These are phyloP conservation scores for Mimachlamys varia DNA, from an alignment of 2,888 invertebrate species.

Conservation along the genomic window DNA sequence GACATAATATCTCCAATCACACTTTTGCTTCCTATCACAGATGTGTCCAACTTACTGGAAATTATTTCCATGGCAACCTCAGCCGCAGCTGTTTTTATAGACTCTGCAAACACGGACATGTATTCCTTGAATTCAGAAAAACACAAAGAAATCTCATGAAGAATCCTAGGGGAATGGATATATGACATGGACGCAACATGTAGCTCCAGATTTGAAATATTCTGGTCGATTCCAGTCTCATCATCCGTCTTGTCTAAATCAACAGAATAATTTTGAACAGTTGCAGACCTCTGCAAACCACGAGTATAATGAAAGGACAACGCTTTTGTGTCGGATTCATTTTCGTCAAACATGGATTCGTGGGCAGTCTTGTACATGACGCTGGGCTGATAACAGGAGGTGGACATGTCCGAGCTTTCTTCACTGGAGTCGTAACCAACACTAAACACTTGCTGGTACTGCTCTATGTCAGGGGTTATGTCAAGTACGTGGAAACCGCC, in stretches of 20 bases:
- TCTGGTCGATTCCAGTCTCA: constrained; percentile 43
- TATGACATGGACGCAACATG: constrained; percentile 96
- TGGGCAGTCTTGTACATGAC: constrained; percentile 79
- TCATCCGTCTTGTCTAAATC: constrained; percentile 40
- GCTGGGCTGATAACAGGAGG: constrained; percentile 44
- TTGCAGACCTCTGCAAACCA: constrained; percentile 43
- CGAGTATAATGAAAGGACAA: constrained; percentile 55
- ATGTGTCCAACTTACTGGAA: constrained; percentile 56
- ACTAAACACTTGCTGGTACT: constrained; percentile 89
- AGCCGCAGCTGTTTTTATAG: constrained; percentile 94
- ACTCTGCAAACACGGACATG: constrained; percentile 91
- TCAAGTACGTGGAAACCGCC: constrained; percentile 94
- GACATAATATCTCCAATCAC: constrained; percentile 36
- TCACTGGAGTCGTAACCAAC: constrained; percentile 61
- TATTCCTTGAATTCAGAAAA: constrained; percentile 95
- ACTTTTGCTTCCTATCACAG: constrained; percentile 57
- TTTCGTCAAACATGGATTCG: constrained; percentile 56
- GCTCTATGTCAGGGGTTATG: constrained; percentile 90
- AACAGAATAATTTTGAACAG: constrained; percentile 40
- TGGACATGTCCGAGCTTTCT: constrained; percentile 37
- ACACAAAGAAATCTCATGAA: constrained; percentile 93
- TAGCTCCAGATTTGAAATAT: constrained; percentile 55
- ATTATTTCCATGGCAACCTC: constrained; percentile 95
- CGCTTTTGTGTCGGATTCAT: constrained; percentile 55
- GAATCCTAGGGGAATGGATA: constrained; percentile 93